phyloP scores from a whole-genome alignment of 2,888 invertebrate genomes.

The Volucella bombylans region DNA sequence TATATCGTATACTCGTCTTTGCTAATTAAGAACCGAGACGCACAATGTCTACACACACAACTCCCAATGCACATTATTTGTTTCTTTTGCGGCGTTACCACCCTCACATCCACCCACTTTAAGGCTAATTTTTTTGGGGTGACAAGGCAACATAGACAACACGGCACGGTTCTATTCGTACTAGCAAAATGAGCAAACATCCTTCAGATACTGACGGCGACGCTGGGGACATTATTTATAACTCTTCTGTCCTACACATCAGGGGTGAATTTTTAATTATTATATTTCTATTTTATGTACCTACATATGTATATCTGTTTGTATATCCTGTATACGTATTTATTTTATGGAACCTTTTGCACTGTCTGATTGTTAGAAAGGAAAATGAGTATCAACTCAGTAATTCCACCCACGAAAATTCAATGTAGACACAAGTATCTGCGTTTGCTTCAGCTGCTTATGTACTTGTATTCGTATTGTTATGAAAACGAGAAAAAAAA shows the following conservation, averaged over 20 bases:
- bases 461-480: conserved; percentile 20
- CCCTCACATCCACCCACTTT: conserved; percentile 51
- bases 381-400: conserved; percentile 25
- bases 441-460: conserved; percentile 23
- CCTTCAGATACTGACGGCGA: conserved; percentile 54
- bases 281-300: conserved; percentile 41
- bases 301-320: no score
- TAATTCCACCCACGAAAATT: conserved; percentile 56
- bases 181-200: conserved; percentile 51
- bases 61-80: conserved; percentile 59
- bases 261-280: conserved; percentile 74
- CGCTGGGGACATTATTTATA: conserved; percentile 68
- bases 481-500: conserved; percentile 19
- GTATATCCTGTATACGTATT: conserved; percentile 40
- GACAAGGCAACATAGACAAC: conserved; percentile 38
- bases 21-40: conserved; percentile 71
- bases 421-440: conserved; percentile 27
- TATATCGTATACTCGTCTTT: background rate
- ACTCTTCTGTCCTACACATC: conserved; percentile 51
- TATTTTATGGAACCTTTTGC: conserved; percentile 17
- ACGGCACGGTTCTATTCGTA: background rate
- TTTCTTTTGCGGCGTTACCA: conserved; percentile 39
- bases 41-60: conserved; percentile 48
- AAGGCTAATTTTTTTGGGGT: conserved; percentile 13
- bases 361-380: conserved; percentile 7